Evolutionary conservation across 37 sponge, comb jelly and placozoan genomes (phyloP).

Genomic region (Agelas oroides): DNA sequence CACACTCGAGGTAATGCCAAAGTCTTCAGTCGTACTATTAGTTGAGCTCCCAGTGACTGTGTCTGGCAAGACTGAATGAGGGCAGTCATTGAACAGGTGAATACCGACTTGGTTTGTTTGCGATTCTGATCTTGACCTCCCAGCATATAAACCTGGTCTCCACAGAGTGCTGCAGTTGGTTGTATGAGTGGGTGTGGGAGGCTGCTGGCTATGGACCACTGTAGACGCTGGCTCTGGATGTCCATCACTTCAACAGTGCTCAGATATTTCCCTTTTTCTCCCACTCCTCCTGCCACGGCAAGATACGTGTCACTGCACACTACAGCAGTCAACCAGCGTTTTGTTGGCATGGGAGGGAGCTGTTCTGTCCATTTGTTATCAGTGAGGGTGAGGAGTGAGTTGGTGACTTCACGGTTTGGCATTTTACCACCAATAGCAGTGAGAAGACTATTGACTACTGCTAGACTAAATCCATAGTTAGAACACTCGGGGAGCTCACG

Average conservation of each 20-base stretch:
- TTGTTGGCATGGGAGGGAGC: background rate
- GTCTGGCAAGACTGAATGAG: slow-evolving; percentile 6
- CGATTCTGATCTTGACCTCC: no score
- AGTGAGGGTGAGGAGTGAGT: background rate
- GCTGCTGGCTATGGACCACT: slow-evolving; percentile 11
- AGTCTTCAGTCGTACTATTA: no score
- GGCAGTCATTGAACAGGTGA: background rate
- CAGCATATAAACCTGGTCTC: background rate
- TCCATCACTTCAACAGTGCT: slow-evolving; percentile 10
- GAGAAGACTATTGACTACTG: background rate
- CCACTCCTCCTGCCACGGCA: background rate
- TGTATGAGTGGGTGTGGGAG: background rate
- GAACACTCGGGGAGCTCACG: background rate
- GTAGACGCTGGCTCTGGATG: background rate
- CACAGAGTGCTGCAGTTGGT: slow-evolving; percentile 9
- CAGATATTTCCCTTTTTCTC: background rate
- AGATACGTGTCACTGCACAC: background rate
- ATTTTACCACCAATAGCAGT: background rate
- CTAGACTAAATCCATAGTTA: background rate
- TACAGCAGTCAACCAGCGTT: background rate
- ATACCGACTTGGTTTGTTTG: background rate
- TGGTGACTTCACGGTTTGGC: background rate
- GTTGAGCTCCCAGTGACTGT: background rate
- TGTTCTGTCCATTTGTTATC: no score
- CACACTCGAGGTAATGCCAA: background rate